phyloP scores from a whole-genome alignment of 2,797 vertebrate genomes.

The Australoheros facetus region DNA sequence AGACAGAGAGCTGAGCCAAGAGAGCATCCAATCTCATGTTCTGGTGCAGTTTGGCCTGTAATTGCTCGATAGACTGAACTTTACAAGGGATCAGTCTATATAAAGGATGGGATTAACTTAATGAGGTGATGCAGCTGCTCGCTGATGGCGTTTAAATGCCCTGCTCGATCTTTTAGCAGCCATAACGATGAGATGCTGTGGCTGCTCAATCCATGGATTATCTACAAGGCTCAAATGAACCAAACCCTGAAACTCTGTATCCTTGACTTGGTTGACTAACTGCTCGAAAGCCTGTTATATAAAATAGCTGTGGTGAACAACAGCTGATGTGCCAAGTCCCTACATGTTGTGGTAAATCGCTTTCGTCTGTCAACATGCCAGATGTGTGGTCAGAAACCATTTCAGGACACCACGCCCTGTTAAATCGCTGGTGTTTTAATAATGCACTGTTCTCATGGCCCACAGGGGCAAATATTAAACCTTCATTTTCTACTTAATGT shows the following conservation, averaged over 20 bases:
- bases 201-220: constrained; percentile 58
- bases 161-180: not conserved
- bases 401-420: constrained; percentile 20
- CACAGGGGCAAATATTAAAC: constrained; percentile 48
- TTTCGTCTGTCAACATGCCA: constrained; percentile 21
- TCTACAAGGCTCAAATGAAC: constrained; percentile 31
- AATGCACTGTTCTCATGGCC: constrained; percentile 27
- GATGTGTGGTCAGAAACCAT: constrained; percentile 16
- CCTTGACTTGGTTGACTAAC: constrained; percentile 10
- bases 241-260: constrained; percentile 12
- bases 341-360: constrained; percentile 14
- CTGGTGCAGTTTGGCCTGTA: constrained; percentile 24
- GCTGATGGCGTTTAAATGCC: constrained; percentile 58
- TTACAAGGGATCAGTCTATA: constrained; percentile 42
- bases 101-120: constrained; percentile 62
- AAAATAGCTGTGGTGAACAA: constrained; percentile 38
- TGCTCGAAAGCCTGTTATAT: constrained; percentile 51
- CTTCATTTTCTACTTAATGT: constrained; percentile 63
- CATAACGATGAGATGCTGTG: constrained; percentile 21
- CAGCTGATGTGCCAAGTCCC: constrained; percentile 22
- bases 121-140: constrained; percentile 71
- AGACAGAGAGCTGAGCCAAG: not conserved
- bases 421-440: constrained; percentile 39
- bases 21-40: constrained; percentile 10
- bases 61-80: constrained; percentile 58